Conservation (phyloP, 23 tunicate genomes). For the Botrylloides violaceus region DNA sequence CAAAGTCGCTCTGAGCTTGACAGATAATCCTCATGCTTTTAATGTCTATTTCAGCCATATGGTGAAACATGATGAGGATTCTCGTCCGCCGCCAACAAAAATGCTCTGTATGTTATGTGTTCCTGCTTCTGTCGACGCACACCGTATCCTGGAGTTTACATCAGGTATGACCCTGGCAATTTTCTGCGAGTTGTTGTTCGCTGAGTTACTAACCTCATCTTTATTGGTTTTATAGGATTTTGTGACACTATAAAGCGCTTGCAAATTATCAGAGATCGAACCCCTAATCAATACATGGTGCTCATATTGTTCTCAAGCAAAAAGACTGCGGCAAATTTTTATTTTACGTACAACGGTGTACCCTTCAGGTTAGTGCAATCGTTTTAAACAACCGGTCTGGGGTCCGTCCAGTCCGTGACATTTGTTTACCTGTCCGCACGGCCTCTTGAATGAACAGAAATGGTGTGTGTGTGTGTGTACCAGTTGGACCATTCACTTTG, state of each 20-base stretch:
- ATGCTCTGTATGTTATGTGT: conserved; percentile 80
- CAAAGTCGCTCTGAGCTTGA: too few species aligned
- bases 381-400: too few species aligned
- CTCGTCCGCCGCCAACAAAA: conserved; percentile 49
- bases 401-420: too few species aligned
- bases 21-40: too few species aligned
- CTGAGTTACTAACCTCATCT: background rate
- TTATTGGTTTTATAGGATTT: conserved; percentile 11
- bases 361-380: conserved; percentile 62
- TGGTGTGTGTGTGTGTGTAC: too few species aligned
- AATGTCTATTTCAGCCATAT: conserved; percentile 46
- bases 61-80: conserved; percentile 25
- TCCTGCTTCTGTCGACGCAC: conserved; percentile 85
- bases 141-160: conserved; percentile 50
- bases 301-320: conserved; percentile 39
- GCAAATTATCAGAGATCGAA: conserved; percentile 77
- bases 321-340: conserved; percentile 53
- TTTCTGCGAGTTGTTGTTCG: background rate
- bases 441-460: too few species aligned
- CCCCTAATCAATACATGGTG: conserved; percentile 96
- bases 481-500: too few species aligned
- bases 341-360: conserved; percentile 50
- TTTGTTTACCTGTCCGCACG: too few species aligned
- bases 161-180: conserved; percentile 5
- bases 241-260: conserved; percentile 44